Base-by-base conservation (phyloP, 1,140 invertebrate genomes). In the Protaetia brevitarsis region DNA sequence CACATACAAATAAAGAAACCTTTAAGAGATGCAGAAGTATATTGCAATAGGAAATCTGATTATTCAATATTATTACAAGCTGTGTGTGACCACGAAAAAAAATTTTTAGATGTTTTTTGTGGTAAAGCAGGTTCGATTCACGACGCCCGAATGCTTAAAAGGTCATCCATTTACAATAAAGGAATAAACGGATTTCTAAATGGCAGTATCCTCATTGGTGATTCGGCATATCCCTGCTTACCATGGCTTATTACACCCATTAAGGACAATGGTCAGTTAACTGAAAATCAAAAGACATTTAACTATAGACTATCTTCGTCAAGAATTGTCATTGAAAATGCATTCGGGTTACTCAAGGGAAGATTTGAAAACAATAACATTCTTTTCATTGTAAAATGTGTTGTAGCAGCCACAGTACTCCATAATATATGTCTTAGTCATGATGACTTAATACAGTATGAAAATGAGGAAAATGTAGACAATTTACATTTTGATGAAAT, bases 231-330 rank as follows among this genome's bases (percentile, higher is more conserved):
- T 64, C 62, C 66, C 5, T 62, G 28, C 16, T 19, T 19, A 11
- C 29, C 57, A n/a, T 71, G 68, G 68, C 16, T 69, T 4, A 23
- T 71, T 0, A 19, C 64, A 23, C 63, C 69, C 13, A 63, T 36
- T 36, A 37, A 62, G 21, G 29, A 69, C 36, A 58, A 67, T 23
- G 67, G 61, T 19, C 8, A 37, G 6, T 59, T 69, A 36, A 67
- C 41, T 7, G 1, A 26, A 30, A 23, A 57, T 8, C 66, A 69
- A 21, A n/a, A n/a, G n/a, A n/a, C n/a, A 41, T 66, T 69, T 36
- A 69, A 69, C 31, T 64, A 34, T 62, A 63, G 45, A 26, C 26
- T 56, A 29, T 51, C 62, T 11, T 41, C 51, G 30, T 51, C 36
- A 23, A 60, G 31, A 16, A 56, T 58, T 19, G 19, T 63, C 2